Percentiles rank a stretch among this genome's conserved stretches.
Conservation (phyloP, 2,888 invertebrate species). For the Chaetoderma sp. region DNA sequence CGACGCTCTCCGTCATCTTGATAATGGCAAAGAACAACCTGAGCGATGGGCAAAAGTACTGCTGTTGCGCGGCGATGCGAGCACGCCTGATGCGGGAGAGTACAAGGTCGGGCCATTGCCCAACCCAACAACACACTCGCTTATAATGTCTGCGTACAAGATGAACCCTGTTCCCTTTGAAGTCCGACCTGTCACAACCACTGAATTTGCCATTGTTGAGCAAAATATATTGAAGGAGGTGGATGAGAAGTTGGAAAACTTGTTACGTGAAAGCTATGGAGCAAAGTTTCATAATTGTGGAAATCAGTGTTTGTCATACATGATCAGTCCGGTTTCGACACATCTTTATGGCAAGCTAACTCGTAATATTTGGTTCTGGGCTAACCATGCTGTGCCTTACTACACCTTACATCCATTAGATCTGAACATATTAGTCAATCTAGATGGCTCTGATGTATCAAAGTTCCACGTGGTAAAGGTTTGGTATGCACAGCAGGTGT, state of each 20-base stretch:
- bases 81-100: constrained; percentile 41
- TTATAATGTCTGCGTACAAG: constrained; percentile 19
- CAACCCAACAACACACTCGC: constrained; percentile 32
- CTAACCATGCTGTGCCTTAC: constrained; percentile 37
- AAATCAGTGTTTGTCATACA: constrained; percentile 31
- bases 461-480: constrained; percentile 33
- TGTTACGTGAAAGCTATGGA: constrained; percentile 30
- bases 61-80: constrained; percentile 33
- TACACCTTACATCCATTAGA: constrained; percentile 45
- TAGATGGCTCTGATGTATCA: constrained; percentile 13
- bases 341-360: constrained; percentile 13
- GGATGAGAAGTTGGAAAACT: constrained; percentile 15
- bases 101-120: constrained; percentile 47
- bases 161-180: constrained; percentile 29
- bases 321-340: constrained; percentile 18
- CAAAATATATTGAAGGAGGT: constrained; percentile 21
- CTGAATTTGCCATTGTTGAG: constrained; percentile 23
- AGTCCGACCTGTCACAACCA: constrained; percentile 27
- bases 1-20: constrained; percentile 36
- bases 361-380: constrained; percentile 38
- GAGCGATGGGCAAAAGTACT: constrained; percentile 42
- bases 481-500: constrained; percentile 38
- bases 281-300: constrained; percentile 26
- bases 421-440: constrained; percentile 43
- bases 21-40: constrained; percentile 30